Evolutionary conservation across 2,113 vertebrate genomes (phyloP).

Genomic region (Protobothrops flavoviridis): DNA sequence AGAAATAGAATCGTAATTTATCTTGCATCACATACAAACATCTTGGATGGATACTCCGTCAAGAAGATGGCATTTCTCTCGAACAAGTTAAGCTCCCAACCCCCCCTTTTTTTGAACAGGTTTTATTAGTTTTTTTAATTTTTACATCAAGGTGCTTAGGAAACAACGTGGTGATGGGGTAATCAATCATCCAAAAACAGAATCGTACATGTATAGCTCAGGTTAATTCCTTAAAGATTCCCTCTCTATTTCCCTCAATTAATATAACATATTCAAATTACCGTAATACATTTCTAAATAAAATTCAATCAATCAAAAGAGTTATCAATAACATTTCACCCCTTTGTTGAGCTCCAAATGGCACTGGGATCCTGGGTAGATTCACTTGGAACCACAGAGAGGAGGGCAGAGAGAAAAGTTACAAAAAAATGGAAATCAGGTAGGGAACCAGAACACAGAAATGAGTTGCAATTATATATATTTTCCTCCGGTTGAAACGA

Average conservation of each 20-base stretch:
- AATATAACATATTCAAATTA: too few relatives aligned
- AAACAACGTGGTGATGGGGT: too few relatives aligned
- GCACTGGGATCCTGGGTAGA: not conserved
- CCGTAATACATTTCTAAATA: too few relatives aligned
- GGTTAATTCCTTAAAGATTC: too few relatives aligned
- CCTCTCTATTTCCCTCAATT: too few relatives aligned
- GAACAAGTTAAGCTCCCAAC: not conserved
- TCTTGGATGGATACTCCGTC: not conserved
- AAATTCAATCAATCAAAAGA: too few relatives aligned
- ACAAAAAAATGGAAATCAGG: not conserved
- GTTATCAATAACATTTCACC: too few relatives aligned
- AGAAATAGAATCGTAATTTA: not conserved
- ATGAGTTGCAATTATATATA: not conserved
- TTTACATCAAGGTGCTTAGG: too few relatives aligned
- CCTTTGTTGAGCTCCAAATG: not conserved
- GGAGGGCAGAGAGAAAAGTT: not conserved
- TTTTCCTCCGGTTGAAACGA: not conserved
- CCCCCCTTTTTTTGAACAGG: too few relatives aligned
- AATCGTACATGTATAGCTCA: too few relatives aligned
- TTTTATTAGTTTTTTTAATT: too few relatives aligned
- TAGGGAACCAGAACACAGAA: not conserved
- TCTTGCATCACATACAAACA: not conserved
- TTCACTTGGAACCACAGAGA: not conserved
- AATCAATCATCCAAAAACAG: too few relatives aligned
- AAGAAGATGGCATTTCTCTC: not conserved